Base-by-base conservation (phyloP, 2,797 vertebrate species). In the Macroramphosus scolopax region DNA sequence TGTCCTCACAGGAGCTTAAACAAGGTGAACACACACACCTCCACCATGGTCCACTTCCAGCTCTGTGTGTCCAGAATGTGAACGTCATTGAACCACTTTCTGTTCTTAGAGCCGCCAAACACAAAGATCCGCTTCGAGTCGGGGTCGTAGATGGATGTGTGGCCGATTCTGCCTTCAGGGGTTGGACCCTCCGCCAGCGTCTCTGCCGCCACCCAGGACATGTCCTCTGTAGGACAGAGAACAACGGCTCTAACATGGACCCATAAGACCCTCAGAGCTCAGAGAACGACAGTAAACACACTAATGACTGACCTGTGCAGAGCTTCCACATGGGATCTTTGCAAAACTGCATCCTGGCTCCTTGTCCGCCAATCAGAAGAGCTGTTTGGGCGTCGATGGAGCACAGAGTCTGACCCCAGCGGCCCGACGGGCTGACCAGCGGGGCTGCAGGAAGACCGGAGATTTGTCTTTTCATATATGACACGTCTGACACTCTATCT, bases 261-360 rank as follows among this genome's bases (percentile, higher is more conserved):
- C 8, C 3, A 17, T 9, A 2, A 1, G 18, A 18, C 15, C 9
- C 6, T 13, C 2, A 35, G 40, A 8, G 1, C 15, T 22, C n/a
- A n/a, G n/a, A n/a, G n/a, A n/a, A n/a, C n/a, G n/a, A n/a, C n/a
- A n/a, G n/a, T n/a, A n/a, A n/a, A n/a, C n/a, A n/a, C n/a, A n/a
- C n/a, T n/a, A n/a, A n/a, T 4, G 22, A 12, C 6, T 61, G 46
- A 92, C 92, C 90, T 57, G 87, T 91, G 72, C 90, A 89, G 28
- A 92, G 84, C 73, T 92, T 93, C 92, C 92, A 93, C 81, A 93
- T 90, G n/a, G 92, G 89, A 24, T 93, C 92, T 68, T 92, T 92
- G 74, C 90, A 91, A 80, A 92, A 92, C 50, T 90, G 90, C 88
- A 87, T 89, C 68, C 74, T 80, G 51, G 86, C 72, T 34, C 89